Percentiles rank a stretch among this genome's conserved stretches.
These are phyloP conservation scores for Tretioscincus oriximinensis DNA, from an alignment of 2,113 vertebrate genomes.

Conservation along the genomic window DNA sequence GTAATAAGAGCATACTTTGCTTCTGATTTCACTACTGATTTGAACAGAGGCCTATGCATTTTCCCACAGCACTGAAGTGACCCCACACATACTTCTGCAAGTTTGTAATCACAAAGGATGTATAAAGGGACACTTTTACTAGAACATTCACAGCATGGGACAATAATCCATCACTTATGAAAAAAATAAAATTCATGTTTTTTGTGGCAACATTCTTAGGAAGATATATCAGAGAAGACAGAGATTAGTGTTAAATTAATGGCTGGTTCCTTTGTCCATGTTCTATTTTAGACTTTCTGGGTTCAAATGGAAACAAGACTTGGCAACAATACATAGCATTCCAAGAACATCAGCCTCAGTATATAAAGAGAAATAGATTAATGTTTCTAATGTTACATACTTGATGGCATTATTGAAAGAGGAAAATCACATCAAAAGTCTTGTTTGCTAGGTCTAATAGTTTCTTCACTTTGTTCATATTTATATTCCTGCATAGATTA, in stretches of 20 bases:
- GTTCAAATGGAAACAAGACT: constrained; percentile 65
- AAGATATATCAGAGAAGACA: constrained; percentile 71
- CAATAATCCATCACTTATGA: constrained; percentile 81
- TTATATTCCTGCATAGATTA: constrained; percentile 17
- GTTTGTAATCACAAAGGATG: constrained; percentile 80
- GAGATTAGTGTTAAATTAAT: constrained; percentile 75
- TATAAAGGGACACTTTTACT: constrained; percentile 82
- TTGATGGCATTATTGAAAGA: constrained; percentile 51
- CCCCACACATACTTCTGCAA: constrained; percentile 84
- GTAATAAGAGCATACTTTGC: constrained; percentile 81
- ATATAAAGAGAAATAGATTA: constrained; percentile 69
- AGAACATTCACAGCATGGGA: constrained; percentile 78
- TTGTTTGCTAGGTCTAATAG: constrained; percentile 24
- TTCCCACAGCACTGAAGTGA: constrained; percentile 85
- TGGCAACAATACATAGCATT: constrained; percentile 69
- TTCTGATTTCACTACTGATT: constrained; percentile 84
- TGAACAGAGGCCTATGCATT: constrained; percentile 74
- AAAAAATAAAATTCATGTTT: constrained; percentile 76
- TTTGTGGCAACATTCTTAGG: constrained; percentile 76
- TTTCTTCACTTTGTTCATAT: not conserved
- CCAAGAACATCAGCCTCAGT: constrained; percentile 68
- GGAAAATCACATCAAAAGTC: constrained; percentile 28
- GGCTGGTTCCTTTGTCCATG: constrained; percentile 63
- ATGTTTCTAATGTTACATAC: constrained; percentile 62
- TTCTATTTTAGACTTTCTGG: constrained; percentile 66